phyloP scores from a whole-genome alignment of 2,113 vertebrate species.

The Tautogolabrus adspersus region DNA sequence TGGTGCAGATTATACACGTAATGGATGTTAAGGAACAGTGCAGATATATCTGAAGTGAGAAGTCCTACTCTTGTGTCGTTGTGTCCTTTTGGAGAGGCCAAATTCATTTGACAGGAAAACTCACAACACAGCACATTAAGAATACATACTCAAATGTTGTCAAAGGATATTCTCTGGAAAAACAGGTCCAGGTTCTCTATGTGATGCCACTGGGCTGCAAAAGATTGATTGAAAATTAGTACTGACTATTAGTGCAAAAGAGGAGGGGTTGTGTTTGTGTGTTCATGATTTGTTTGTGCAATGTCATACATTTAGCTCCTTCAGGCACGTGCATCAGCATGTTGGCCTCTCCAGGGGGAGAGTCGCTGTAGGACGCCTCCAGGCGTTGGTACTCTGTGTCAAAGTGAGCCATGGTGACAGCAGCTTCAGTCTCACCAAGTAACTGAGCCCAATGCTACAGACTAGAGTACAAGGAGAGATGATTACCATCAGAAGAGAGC shows the following conservation, averaged over 20 bases:
- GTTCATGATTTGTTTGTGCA: conserved; percentile 5
- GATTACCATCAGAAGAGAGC: neutral
- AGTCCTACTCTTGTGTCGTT: neutral
- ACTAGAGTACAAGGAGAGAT: conserved; percentile 35
- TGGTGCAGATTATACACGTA: conserved; percentile 98
- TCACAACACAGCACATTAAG: neutral
- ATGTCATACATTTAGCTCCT: conserved; percentile 91
- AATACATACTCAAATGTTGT: neutral
- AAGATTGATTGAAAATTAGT: conserved; percentile 30
- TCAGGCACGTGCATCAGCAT: conserved; percentile 93
- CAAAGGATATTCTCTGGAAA: conserved; percentile 99
- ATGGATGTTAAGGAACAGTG: conserved; percentile 68
- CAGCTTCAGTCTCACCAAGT: conserved; percentile 50
- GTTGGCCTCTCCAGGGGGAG: conserved; percentile 93
- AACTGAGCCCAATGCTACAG: conserved; percentile 51
- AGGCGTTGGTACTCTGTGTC: conserved; percentile 96
- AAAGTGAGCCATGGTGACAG: conserved; percentile 89
- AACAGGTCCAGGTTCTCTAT: conserved; percentile 98
- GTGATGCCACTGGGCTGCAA: conserved; percentile 96
- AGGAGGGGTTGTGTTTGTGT: neutral
- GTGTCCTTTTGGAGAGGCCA: no score
- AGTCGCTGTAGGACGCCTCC: conserved; percentile 95
- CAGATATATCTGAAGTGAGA: conserved; percentile 5
- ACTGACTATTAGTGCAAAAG: neutral
- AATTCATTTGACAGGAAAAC: neutral